Base-by-base conservation (phyloP, 2,113 vertebrate species). In the Clupea harengus region DNA sequence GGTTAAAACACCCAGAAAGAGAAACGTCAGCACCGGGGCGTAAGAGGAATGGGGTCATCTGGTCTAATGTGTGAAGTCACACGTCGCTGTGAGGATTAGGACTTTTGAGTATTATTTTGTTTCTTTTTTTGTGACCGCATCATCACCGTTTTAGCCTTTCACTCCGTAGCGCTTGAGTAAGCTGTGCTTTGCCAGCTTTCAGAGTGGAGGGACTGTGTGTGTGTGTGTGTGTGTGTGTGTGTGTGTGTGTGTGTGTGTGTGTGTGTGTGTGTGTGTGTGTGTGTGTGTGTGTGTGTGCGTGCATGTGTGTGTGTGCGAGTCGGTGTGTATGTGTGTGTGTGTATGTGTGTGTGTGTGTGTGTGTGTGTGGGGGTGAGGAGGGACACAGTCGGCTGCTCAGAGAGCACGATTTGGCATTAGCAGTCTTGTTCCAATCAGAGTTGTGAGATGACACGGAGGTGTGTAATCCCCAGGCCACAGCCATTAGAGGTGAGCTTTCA, bases 401-500 rank as follows among this genome's bases (percentile, higher is more conserved):
- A 15, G 72, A 11, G 4, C 32, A 32, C 72, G 44, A 78, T 5
- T 78, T 78, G 72, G 72, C 72, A 78, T 39, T 39, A 44, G 72
- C 72, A 39, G 28, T 32, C 72, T 78, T 32, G 72, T 39, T 78
- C 28, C 25, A 78, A 32, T 32, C 72, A 39, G 72, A 39, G 72
- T 32, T 13, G 72, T 32, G 72, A 78, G 72, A 32, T 39, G 25
- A 17, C 28, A 4, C 13, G 13, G 25, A 78, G 72, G 72, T 78
- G 72, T 78, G 64, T 28, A 39, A 78, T 78, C 72, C 72, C 72
- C 72, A 78, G 72, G 72, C 72, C 72, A 78, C 32, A 32, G 32
- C 72, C 72, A 78, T 78, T 32, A 78, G 72, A 78, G 72, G 25
- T 32, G 72, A 78, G 72, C 72, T 32, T 39, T 78, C 72, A 78